Base-by-base conservation (phyloP, 2,888 invertebrate genomes). In the Morpho achilles region DNA sequence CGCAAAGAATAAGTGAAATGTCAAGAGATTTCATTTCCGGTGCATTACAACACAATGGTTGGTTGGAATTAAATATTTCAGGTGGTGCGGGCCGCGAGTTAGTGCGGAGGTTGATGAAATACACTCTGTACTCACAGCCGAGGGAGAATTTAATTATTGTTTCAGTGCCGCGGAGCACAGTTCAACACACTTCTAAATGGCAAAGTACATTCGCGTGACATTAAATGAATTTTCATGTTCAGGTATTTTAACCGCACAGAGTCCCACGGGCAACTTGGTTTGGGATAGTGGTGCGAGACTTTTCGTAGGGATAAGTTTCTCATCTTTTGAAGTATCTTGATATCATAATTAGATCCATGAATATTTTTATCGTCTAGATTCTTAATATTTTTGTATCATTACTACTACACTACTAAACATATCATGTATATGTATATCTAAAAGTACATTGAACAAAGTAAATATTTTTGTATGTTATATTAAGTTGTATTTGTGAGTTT, bases 141-240 rank as follows among this genome's bases (percentile, higher is more conserved):
- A 74, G 78, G 74, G 80, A 81, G 84, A 85, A 87, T 88, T 86
- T 87, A 86, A 88, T 87, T 86, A 88, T 87, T 84, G 81, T 84
- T 83, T 76, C 77, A 77, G 75, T 72, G 77, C 77, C 77, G 73
- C 73, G 74, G 74, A 72, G 76, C 73, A 79, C 79, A 79, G 79
- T 82, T 82, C 74, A 85, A 82, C 81, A 85, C 80, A 80, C 76
- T 84, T 86, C 84, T 84, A 82, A 84, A 84, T 76, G 79, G 75
- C 74, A 69, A 80, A 82, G 75, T 77, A 80, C 74, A 79, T 79
- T 85, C 79, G 75, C 78, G 77, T 78, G 79, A 80, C 78, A 79
- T 80, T 80, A 80, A 82, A 84, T 79, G 79, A 80, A 77, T 82
- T 85, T 76, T 72, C 73, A 65, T 79, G 80, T 80, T 71, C 75